These are phyloP conservation scores for Sinella curviseta DNA, from an alignment of 1,140 invertebrate genomes.

Conservation along the genomic window DNA sequence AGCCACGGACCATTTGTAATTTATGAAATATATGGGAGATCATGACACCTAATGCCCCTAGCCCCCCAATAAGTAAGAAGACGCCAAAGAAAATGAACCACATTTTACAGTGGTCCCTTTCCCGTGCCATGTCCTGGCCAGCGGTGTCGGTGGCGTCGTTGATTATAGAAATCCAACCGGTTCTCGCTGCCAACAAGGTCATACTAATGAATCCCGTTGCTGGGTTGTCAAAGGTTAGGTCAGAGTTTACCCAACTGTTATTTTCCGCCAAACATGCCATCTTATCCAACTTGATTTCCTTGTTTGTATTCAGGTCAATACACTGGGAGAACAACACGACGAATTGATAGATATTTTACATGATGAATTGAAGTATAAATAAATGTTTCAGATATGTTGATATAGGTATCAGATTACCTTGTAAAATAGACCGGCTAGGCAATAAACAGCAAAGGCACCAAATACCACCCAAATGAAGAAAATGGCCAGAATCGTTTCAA, in stretches of 20 bases:
- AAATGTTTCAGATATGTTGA: too few species aligned
- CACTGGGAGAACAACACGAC: too few species aligned
- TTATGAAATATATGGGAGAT: neutral
- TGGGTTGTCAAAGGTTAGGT: conserved; percentile 12
- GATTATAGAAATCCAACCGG: conserved; percentile 22
- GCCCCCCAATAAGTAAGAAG: neutral
- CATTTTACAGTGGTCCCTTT: neutral
- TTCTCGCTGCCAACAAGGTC: neutral
- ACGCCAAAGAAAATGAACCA: neutral
- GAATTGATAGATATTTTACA: too few species aligned
- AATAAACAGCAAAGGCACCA: neutral
- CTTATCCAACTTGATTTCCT: too few species aligned
- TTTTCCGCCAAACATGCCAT: conserved; percentile 16
- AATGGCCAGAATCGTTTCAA: neutral
- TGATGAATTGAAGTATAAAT: too few species aligned
- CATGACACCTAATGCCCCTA: neutral
- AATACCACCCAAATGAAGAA: neutral
- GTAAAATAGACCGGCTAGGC: neutral
- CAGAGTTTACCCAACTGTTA: conserved; percentile 4
- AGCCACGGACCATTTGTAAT: neutral
- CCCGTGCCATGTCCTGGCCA: neutral
- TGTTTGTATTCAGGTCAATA: too few species aligned
- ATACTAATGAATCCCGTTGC: neutral
- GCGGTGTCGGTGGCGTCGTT: neutral
- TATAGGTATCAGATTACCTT: too few species aligned